Evolutionary conservation across 2,797 vertebrate species (phyloP), one percentile per base, ranked within the genome.

Genomic region (Sphenopsis melanotis): DNA sequence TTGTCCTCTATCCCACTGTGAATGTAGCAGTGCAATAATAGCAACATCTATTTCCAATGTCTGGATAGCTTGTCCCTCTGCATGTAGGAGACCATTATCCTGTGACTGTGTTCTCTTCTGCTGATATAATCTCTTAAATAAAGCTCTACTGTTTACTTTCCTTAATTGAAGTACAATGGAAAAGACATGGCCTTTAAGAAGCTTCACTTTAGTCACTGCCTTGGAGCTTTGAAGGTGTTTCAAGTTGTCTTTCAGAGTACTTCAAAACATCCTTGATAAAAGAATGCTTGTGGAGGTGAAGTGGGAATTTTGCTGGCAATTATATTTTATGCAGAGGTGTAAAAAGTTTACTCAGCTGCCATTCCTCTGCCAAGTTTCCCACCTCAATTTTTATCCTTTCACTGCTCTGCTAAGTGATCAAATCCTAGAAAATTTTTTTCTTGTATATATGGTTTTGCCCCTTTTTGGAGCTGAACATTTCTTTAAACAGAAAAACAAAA

Each of bases 81-180:
- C 69, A 86, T 75, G 66, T 27, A 94, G 90, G 74, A 88, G 66
- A 88, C 61, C 44, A 75, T 95, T 93, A 90, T 83, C 86, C 87
- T 36, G 32, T 42, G 50, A 41, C 79, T 87, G 36, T 83, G 70
- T 64, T 94, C 87, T 79, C 41, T 88, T 96, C 88, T 74, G 76
- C 59, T 92, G 92, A 95, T 95, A 94, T 46, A 93, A 94, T 93
- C 68, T 90, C 89, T 94, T 92, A 92, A 96, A 93, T 84, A 96
- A 93, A 96, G 88, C 94, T 96, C 89, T 89, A 77, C 59, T 96
- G 89, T 97, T 97, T 97, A 92, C 84, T 95, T 88, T 94, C 60
- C 50, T 88, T 94, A 96, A 96, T 91, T 89, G 76, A 89, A 96
- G 60, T 94, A 91, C 81, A 96, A 92, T 78, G 80, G 92, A 77